Base-by-base conservation (phyloP, 2,797 vertebrate genomes). In the Salarias fasciatus region DNA sequence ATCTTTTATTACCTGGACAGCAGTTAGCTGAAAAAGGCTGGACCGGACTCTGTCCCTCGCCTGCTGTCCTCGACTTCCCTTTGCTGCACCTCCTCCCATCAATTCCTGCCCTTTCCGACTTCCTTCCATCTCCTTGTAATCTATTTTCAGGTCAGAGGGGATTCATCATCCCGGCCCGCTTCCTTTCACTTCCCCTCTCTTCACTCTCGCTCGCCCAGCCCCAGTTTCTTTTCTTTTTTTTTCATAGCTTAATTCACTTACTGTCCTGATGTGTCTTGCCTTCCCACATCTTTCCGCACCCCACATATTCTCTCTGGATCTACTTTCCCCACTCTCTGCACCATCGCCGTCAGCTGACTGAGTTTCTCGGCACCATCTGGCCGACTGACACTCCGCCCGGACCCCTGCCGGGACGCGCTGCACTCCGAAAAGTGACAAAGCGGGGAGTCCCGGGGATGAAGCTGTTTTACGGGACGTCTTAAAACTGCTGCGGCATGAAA, bases 321-420 rank as follows among this genome's bases (percentile, higher is more conserved):
- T 11, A 29, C 35, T 51, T 53, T 46, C 70, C 67, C 12, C n/a
- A 37, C 14, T 53, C 15, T 61, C 18, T 42, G 4, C 31, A 41
- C 56, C 33, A n/a, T 60, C 46, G 75, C 76, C 68, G 57, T 68
- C 63, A 73, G 67, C 52, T 63, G 15, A 63, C 55, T 63, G 74
- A 45, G 53, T 72, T 57, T 62, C 72, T 54, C 18, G 1, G 51
- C 38, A 62, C 84, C 82, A 89, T 84, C 83, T 86, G 85, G 62
- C 77, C 6, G 14, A 43, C 67, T 74, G 56, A 50, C 63, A 68
- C 57, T 61, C 46, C 51, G 61, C 67, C 45, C 3, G 1, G 44
- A 58, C 53, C 8, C 68, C 58, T 30, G 58, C 80, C 60, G 73
- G 46, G 72, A 74, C 50, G 40, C 18, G 47, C 53, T 67, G 64